Base-by-base conservation (phyloP, 1,140 invertebrate genomes). In the Acromyrmex charruanus region DNA sequence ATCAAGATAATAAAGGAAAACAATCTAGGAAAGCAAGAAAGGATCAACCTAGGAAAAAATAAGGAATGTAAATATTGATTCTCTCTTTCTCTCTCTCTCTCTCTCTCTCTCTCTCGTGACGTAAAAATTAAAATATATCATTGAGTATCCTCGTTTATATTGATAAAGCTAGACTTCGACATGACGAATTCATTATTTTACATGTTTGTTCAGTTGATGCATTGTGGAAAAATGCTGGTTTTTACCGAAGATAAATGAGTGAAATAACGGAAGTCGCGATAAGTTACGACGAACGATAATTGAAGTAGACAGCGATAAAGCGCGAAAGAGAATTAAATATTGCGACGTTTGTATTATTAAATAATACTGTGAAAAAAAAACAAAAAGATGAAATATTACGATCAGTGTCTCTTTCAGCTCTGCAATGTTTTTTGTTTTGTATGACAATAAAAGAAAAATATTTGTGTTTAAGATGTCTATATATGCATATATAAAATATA, bases 321-420 rank as follows among this genome's bases (percentile, higher is more conserved):
- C 28, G 10, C 21, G 16, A 58, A 59, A 81, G 31, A 58, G 53
- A 69, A 58, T 81, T 81, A 81, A 81, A 58, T 81, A 28, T 28
- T 21, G n/a, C 51, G 35, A 4, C 65, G 39, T 39, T 39, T 39
- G 35, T 28, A 35, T 77, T 81, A 21, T 58, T 71, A 58, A 39
- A 39, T 39, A 81, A 59, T 72, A 58, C 5, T 25, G 16, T 9
- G 31, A 9, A 39, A 39, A 39, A 39, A 39, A 39, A 21, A 71
- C 35, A 14, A 28, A 25, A 25, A 58, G 28, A 81, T 44, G 7
- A 39, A 39, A 39, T 72, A 21, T 81, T 39, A 71, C 9, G 16
- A 71, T 55, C 7, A 31, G 14, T 58, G n/a, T 53, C 31, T 25
- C n/a, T 55, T 81, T 71, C 16, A 25, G 35, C 39, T 39, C 35